phyloP scores from a whole-genome alignment of 2,888 invertebrate genomes.

The Stenotaenia linearis region DNA sequence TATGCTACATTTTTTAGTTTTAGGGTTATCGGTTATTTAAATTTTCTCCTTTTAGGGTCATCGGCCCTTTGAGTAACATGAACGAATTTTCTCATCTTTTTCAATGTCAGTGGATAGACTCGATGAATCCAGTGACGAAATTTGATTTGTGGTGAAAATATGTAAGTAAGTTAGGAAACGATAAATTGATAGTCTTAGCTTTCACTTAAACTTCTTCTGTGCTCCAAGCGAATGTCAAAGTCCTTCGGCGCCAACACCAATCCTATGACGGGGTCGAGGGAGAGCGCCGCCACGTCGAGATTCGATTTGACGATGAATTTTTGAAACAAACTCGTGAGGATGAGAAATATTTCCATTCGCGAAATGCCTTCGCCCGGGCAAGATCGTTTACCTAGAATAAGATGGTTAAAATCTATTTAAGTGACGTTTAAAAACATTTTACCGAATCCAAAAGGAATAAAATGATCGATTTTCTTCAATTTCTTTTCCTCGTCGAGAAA shows the following conservation, averaged over 20 bases:
- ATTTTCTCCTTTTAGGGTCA: background rate
- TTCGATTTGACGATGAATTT: slow-evolving; percentile 31
- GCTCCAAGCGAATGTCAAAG: background rate
- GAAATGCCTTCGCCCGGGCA: slow-evolving; percentile 32
- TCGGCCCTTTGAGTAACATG: background rate
- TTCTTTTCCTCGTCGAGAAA: slow-evolving; percentile 4
- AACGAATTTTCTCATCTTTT: background rate
- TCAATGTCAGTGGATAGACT: background rate
- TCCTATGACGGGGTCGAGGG: slow-evolving; percentile 37
- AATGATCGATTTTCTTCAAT: background rate
- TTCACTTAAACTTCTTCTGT: background rate
- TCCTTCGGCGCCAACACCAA: background rate
- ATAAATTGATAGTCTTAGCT: background rate
- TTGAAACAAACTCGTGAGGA: slow-evolving; percentile 27
- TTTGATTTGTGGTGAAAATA: background rate
- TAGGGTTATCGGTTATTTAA: too few species aligned
- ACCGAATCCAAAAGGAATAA: slow-evolving; percentile 5
- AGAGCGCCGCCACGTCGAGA: slow-evolving; percentile 38
- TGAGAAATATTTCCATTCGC: slow-evolving; percentile 30
- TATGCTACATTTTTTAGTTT: too few species aligned
- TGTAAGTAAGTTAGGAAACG: background rate
- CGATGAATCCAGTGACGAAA: background rate
- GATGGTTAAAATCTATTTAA: too few species aligned
- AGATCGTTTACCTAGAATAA: slow-evolving; percentile 28
- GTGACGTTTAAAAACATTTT: too few species aligned